Conservation (phyloP, 2,797 vertebrate genomes). For the Pangasius krempfi region DNA sequence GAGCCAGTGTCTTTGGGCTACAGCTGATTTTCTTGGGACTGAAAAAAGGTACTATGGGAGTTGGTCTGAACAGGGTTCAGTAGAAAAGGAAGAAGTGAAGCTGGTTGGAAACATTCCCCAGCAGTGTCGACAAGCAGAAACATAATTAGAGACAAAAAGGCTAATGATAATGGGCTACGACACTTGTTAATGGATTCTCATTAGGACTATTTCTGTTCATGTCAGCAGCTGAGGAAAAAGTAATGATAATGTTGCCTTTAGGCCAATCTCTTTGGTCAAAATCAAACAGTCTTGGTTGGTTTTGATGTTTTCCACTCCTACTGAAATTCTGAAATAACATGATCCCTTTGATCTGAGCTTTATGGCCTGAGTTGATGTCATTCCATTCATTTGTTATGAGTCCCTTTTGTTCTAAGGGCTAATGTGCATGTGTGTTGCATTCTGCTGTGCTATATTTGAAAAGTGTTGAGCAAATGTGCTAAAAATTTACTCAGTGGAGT, state of each 20-base stretch:
- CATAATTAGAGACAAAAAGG: constrained; percentile 68
- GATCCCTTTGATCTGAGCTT: constrained; percentile 21
- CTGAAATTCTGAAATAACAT: constrained; percentile 22
- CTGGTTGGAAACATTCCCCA: constrained; percentile 58
- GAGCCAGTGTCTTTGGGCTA: not conserved
- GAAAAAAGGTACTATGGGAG: not conserved
- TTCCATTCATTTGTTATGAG: constrained; percentile 27
- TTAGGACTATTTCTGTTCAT: constrained; percentile 59
- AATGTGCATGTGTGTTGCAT: not conserved
- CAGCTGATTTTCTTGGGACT: not conserved
- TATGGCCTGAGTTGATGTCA: constrained; percentile 16
- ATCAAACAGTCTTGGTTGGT: constrained; percentile 23
- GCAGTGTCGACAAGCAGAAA: constrained; percentile 63
- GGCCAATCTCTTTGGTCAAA: constrained; percentile 31
- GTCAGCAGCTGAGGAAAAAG: constrained; percentile 29
- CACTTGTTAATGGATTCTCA: constrained; percentile 72
- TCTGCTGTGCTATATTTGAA: constrained; percentile 27
- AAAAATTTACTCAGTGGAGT: not conserved
- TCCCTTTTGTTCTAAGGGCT: constrained; percentile 24
- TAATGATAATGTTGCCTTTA: constrained; percentile 23
- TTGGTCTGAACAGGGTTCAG: constrained; percentile 9
- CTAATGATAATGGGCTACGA: constrained; percentile 71
- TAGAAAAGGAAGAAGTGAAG: constrained; percentile 25
- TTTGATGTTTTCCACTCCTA: constrained; percentile 15
- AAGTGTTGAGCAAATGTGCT: constrained; percentile 27